phyloP scores from a whole-genome alignment of 1,140 invertebrate genomes.

The Bombus superbus region DNA sequence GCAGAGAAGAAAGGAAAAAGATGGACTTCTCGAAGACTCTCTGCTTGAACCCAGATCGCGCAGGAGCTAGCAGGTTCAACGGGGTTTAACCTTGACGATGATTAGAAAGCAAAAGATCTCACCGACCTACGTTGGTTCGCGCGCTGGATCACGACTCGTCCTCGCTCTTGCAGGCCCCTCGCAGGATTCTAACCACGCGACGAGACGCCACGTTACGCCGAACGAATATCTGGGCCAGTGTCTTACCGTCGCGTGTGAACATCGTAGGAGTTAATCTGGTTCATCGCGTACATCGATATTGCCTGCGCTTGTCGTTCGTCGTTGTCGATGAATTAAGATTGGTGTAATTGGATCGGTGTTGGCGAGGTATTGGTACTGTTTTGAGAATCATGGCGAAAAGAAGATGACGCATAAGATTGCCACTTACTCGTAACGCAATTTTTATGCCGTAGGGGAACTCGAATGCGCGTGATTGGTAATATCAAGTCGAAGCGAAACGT shows the following conservation, averaged over 20 bases:
- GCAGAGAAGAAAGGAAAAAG: background rate
- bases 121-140: constrained; percentile 61
- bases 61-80: constrained; percentile 71
- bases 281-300: background rate
- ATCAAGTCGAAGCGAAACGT: too few relatives aligned
- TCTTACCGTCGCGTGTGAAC: constrained; percentile 33
- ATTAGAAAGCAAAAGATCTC: constrained; percentile 79
- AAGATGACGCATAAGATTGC: too few relatives aligned
- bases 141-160: constrained; percentile 77
- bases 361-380: too few relatives aligned
- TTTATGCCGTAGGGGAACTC: too few relatives aligned
- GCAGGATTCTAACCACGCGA: constrained; percentile 50
- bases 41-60: constrained; percentile 56
- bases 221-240: constrained; percentile 57
- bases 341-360: background rate
- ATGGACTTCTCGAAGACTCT: background rate
- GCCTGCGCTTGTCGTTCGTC: background rate
- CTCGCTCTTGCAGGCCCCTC: constrained; percentile 71
- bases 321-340: too few relatives aligned
- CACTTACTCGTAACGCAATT: too few relatives aligned
- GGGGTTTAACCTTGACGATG: constrained; percentile 78
- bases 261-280: background rate
- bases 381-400: too few relatives aligned
- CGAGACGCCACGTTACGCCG: constrained; percentile 19
- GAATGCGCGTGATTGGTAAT: too few relatives aligned